Percentiles rank a stretch among this genome's conserved stretches.
These are phyloP conservation scores for Alectura lathami DNA, from an alignment of 2,113 vertebrate genomes.

Conservation along the genomic window DNA sequence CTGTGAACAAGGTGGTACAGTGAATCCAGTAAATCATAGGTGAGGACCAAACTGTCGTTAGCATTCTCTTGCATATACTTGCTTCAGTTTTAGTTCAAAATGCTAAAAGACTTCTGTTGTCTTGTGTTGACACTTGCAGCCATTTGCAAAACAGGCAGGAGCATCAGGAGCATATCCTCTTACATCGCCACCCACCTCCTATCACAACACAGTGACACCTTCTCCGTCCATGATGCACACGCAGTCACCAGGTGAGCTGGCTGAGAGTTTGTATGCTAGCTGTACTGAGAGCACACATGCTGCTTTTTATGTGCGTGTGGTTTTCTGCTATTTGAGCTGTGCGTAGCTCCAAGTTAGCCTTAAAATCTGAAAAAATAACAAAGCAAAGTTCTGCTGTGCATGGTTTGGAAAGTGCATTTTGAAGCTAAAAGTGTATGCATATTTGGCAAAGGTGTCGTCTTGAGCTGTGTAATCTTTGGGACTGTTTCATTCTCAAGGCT, in stretches of 20 bases:
- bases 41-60: neutral
- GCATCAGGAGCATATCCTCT: slow-evolving; percentile 89
- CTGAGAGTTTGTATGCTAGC: neutral
- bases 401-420: neutral
- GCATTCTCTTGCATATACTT: neutral
- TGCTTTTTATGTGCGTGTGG: neutral
- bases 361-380: neutral
- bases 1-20: neutral
- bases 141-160: slow-evolving; percentile 83
- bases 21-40: neutral
- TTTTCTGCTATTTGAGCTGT: neutral
- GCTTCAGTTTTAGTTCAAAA: neutral
- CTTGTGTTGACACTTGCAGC: slow-evolving; percentile 64
- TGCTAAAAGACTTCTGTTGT: neutral
- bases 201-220: slow-evolving; percentile 90
- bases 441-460: neutral
- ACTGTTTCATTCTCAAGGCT: neutral
- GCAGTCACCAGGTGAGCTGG: slow-evolving; percentile 90
- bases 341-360: neutral
- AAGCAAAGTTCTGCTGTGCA: neutral
- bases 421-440: no score
- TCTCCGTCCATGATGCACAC: slow-evolving; percentile 98
- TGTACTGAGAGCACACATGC: accelerated
- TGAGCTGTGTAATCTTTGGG: neutral
- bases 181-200: slow-evolving; percentile 93